A percentile compares a stretch with the other conserved stretches of the same genome.
Evolutionary conservation across 2,888 invertebrate genomes (phyloP).

Genomic region (Troides helena): DNA sequence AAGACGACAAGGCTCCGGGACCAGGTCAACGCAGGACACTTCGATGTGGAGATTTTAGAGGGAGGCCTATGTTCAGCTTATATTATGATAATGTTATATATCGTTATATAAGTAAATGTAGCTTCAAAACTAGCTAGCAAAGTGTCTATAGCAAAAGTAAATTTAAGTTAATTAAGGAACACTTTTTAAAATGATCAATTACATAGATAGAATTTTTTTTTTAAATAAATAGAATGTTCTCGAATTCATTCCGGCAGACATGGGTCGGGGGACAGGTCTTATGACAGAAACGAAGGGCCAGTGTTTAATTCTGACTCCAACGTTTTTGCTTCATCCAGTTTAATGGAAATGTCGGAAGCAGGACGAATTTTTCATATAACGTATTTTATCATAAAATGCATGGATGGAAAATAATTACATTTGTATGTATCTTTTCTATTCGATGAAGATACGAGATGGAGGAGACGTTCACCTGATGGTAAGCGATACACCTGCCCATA

Average conservation of each 20-base stretch:
- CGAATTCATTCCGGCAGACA: background rate
- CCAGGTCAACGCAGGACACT: no score
- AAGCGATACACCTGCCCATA: no score
- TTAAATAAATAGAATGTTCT: conserved; percentile 2
- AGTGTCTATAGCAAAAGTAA: no score
- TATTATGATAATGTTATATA: no score
- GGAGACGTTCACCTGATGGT: no score
- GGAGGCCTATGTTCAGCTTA: no score
- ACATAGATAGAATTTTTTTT: background rate
- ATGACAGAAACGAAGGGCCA: conserved; percentile 16
- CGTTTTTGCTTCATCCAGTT: conserved; percentile 10
- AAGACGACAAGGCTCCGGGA: no score
- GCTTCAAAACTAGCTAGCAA: no score
- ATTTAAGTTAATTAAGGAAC: no score
- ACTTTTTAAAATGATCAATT: background rate
- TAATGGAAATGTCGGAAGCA: conserved; percentile 11
- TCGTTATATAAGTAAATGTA: no score
- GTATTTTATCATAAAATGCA: conserved; percentile 1
- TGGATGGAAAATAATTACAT: background rate
- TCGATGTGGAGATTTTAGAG: no score
- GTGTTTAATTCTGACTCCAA: conserved; percentile 10
- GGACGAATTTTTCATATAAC: background rate
- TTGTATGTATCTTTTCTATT: background rate
- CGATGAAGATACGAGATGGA: no score
- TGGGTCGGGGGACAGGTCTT: conserved; percentile 6